phyloP scores from a whole-genome alignment of 2,797 vertebrate genomes.

The Urosaurus nigricauda region DNA sequence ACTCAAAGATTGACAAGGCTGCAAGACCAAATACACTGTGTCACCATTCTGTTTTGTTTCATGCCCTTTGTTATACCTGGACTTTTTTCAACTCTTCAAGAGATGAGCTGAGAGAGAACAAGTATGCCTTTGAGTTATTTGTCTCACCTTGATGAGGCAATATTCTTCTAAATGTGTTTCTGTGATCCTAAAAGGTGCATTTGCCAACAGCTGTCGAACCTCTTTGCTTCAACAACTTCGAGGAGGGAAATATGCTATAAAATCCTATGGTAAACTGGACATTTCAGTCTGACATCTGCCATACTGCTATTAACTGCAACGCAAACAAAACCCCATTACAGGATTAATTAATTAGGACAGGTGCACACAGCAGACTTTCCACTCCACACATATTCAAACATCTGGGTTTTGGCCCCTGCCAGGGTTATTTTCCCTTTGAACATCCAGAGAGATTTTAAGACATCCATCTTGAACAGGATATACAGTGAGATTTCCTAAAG shows the following conservation, averaged over 20 bases:
- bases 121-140: constrained; percentile 24
- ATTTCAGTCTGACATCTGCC: constrained; percentile 70
- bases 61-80: background rate
- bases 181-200: constrained; percentile 59
- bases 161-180: constrained; percentile 67
- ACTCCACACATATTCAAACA: constrained; percentile 64
- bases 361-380: constrained; percentile 53
- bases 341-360: constrained; percentile 71
- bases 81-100: constrained; percentile 39
- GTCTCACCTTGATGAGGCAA: constrained; percentile 54
- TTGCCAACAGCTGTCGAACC: constrained; percentile 54
- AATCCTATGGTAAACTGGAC: constrained; percentile 56
- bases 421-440: constrained; percentile 52
- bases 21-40: background rate
- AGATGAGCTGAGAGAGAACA: constrained; percentile 36
- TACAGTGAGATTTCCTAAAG: constrained; percentile 10
- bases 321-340: constrained; percentile 57
- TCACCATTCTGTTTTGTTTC: background rate
- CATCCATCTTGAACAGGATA: constrained; percentile 49
- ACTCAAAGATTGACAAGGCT: constrained; percentile 27
- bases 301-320: constrained; percentile 48
- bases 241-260: constrained; percentile 46
- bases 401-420: constrained; percentile 60
- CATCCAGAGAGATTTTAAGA: constrained; percentile 57
- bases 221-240: constrained; percentile 53